Conservation (phyloP, 2,113 vertebrate species). For the Elephantulus edwardii region DNA sequence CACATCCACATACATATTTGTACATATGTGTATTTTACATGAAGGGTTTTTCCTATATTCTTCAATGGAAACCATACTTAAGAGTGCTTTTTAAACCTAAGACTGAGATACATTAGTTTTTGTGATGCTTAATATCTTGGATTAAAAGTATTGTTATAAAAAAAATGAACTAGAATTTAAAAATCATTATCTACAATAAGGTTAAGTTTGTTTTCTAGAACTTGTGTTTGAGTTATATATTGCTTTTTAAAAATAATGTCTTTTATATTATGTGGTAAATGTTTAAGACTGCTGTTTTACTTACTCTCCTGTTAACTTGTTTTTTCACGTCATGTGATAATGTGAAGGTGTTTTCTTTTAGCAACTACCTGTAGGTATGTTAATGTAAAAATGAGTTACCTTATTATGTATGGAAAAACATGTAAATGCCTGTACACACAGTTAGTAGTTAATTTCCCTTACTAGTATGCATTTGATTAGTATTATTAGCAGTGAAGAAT, state of each 20-base stretch:
- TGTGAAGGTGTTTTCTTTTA: too few species aligned
- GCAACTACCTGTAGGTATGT: too few species aligned
- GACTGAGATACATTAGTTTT: background rate
- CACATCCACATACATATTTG: background rate
- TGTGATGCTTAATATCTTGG: background rate
- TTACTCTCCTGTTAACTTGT: background rate
- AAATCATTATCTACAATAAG: background rate
- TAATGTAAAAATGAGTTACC: too few species aligned
- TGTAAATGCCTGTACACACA: background rate
- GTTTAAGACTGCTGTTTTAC: background rate
- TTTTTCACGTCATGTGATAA: conserved; percentile 5
- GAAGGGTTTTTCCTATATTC: background rate
- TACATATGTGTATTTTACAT: background rate
- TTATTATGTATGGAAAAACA: too few species aligned
- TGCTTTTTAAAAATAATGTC: background rate
- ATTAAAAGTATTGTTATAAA: conserved; percentile 17
- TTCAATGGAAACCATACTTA: background rate
- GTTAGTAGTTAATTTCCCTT: background rate
- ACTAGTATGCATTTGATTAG: background rate
- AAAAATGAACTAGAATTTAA: background rate
- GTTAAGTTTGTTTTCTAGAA: background rate
- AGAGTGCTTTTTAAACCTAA: conserved; percentile 27
- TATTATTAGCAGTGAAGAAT: background rate
- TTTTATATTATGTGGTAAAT: background rate
- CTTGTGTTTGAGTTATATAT: conserved; percentile 23